Base-by-base conservation (phyloP, 2,113 vertebrate species). In the Rutilus rutilus region DNA sequence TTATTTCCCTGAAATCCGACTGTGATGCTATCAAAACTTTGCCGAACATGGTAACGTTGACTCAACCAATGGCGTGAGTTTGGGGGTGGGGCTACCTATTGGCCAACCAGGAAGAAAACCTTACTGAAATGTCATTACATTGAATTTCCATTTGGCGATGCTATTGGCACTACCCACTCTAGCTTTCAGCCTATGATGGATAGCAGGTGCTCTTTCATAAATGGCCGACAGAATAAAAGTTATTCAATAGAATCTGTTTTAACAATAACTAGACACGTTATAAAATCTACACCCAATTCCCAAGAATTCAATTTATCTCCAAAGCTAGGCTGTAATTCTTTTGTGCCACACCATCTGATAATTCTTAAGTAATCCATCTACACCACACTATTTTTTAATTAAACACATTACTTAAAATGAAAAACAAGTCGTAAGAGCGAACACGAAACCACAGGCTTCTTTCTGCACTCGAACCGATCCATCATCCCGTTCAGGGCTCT, bases 401-500 rank as follows among this genome's bases (percentile, higher is more conserved):
- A 82, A 69, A 69, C 62, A 12, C 80, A 65, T 82, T 23, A 52
- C 45, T 82, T 82, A 65, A 33, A 42, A 65, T 82, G 45, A 82
- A 47, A 81, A 81, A 82, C 62, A 36, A 67, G 27, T 82, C n/a
- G 5, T 12, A 33, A 33, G 80, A 19, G 45, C 3, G 11, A 82
- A 69, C 27, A 30, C 21, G 17, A 36, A 52, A 50, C 62, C 62
- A 15, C 17, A 59, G 64, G 47, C 60, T 78, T 39, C 30, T 57
- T 30, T 45, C 52, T 17, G 36, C 65, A 36, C 30, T 73, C 21
- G 50, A 54, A 60, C 60, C 47, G 47, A 88, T 85, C 84, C 62
- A 87, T 87, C 83, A 87, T 54, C 47, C 2, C 12, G 33, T 50
- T 62, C 30, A 2, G 83, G 65, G n/a, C 59, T 45, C 27, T 87